Evolutionary conservation across 2,888 invertebrate genomes (phyloP).

Genomic region (Cryptocephalus moraei): DNA sequence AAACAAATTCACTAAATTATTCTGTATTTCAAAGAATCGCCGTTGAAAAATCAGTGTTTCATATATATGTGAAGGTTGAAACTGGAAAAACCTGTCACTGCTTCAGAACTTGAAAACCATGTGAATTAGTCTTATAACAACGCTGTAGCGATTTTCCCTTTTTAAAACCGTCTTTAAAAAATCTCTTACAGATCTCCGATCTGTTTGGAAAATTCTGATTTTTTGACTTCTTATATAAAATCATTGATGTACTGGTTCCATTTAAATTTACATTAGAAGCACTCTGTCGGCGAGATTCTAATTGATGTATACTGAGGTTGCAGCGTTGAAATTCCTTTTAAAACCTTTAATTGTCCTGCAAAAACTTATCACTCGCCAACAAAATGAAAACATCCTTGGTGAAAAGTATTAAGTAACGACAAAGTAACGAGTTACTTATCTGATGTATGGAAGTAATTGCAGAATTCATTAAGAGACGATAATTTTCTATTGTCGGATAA

Average conservation of each 20-base stretch:
- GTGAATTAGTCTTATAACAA: too few species aligned
- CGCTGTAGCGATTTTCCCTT: background rate
- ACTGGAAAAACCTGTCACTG: background rate
- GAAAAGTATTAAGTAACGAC: constrained; percentile 2
- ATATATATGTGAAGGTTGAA: background rate
- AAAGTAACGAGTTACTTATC: background rate
- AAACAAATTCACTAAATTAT: background rate
- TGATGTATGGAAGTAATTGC: too few species aligned
- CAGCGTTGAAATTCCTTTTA: background rate
- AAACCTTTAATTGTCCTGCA: background rate
- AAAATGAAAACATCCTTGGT: background rate
- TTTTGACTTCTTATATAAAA: too few species aligned
- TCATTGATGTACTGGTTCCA: background rate
- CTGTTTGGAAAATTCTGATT: too few species aligned
- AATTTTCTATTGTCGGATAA: too few species aligned
- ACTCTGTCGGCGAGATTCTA: background rate
- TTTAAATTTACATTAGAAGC: constrained; percentile 3
- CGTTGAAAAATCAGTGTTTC: background rate
- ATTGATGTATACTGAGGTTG: background rate
- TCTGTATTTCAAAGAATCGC: background rate
- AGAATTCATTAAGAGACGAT: too few species aligned
- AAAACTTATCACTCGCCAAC: background rate
- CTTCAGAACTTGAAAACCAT: too few species aligned
- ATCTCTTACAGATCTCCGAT: too few species aligned
- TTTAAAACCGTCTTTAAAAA: background rate